Evolutionary conservation across 1,140 invertebrate species (phyloP), one percentile per base, ranked within the genome.

Genomic region (Drosophila kohkoa): DNA sequence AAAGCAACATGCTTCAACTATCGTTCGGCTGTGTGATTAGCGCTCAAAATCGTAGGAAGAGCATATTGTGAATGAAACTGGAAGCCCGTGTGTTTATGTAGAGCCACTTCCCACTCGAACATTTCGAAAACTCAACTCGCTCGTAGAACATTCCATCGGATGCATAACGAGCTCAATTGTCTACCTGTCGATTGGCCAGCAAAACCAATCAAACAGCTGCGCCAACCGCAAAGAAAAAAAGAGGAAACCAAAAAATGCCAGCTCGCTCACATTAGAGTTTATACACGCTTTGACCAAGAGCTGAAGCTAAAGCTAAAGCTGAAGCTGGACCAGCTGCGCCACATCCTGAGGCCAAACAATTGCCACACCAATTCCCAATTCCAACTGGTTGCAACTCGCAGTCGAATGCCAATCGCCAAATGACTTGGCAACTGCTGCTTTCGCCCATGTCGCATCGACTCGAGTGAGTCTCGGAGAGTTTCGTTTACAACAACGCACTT

Each of bases 151-250:
- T 55, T 55, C 52, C 54, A 54, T 11, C n/a, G 46, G 16, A 16
- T 48, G 51, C 25, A 55, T 74, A 74, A 74, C 71, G 65, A 74
- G 71, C 35, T 8, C 65, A 74, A 74, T 74, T 74, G 71, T 74
- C 51, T 54, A 60, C 55, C 48, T 73, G 70, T 73, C 70, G 70
- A 72, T 72, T 72, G 70, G 54, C 45, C 54, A n/a, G 55, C 15
- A 73, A 72, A 68, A 45, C 70, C 64, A 73, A 73, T 73, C 64
- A 68, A 60, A 72, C 70, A 72, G 70, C 70, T 72, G 70, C 70
- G 15, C 20, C 20, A 25, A 28, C 48, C 16, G 15, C 51, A 54
- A 35, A 32, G 1, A n/a, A 35, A n/a, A 35, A 52, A 69, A 48
- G 20, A 25, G 20, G 20, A 52, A 52, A 20, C 8, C 35, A 6